Evolutionary conservation across 2,888 invertebrate species (phyloP).

Genomic region (Osedax frankpressi): DNA sequence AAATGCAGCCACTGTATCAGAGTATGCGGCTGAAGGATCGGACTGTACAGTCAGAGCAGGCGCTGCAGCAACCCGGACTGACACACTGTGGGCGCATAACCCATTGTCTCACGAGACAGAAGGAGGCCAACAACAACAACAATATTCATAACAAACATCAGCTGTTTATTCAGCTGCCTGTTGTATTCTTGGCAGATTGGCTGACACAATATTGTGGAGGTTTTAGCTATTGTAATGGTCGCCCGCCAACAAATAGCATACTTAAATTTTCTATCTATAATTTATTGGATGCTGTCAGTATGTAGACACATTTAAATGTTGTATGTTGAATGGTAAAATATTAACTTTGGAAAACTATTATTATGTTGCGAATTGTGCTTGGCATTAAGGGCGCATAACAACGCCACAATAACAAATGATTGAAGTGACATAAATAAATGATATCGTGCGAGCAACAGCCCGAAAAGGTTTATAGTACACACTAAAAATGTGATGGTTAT

Average conservation of each 20-base stretch:
- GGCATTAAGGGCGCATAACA: not conserved
- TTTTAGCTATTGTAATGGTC: not conserved
- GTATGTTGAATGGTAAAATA: constrained; percentile 5
- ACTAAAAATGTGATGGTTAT: not conserved
- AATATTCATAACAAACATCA: not conserved
- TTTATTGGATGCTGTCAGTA: constrained; percentile 1
- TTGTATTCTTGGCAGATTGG: constrained; percentile 7
- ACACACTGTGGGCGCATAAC: no score
- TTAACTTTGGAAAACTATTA: not conserved
- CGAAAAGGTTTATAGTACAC: constrained; percentile 2
- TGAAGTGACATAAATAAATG: not conserved
- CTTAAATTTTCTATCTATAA: not conserved
- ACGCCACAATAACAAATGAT: not conserved
- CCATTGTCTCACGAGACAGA: no score
- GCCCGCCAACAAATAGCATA: not conserved
- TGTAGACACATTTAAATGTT: not conserved
- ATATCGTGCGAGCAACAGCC: not conserved
- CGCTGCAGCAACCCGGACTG: no score
- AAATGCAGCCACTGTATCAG: no score
- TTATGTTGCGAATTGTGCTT: not conserved
- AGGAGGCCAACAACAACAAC: no score
- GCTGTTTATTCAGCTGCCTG: not conserved
- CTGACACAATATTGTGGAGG: not conserved
- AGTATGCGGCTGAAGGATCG: no score
- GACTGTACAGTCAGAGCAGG: no score